Evolutionary conservation across 2,113 vertebrate genomes (phyloP).

Genomic region (Macrotis lagotis): DNA sequence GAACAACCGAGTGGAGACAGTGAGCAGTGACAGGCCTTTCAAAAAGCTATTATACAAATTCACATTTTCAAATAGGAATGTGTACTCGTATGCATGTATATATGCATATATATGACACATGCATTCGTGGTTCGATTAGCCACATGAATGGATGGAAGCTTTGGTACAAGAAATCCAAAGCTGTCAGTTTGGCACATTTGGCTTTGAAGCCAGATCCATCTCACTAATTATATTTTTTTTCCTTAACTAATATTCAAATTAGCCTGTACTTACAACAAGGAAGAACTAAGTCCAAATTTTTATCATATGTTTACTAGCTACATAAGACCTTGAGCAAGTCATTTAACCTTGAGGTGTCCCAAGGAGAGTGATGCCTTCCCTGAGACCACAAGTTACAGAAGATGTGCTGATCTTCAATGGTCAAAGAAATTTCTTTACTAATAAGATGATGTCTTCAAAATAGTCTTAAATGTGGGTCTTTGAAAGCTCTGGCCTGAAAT

Average conservation of each 20-base stretch:
- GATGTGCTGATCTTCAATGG: neutral
- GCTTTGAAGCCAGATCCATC: constrained; percentile 3
- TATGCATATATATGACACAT: constrained; percentile 30
- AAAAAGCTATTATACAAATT: constrained; percentile 75
- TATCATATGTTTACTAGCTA: neutral
- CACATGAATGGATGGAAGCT: neutral
- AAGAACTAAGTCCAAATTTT: neutral
- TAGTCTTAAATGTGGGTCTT: neutral
- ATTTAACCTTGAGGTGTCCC: neutral
- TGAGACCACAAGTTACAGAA: neutral
- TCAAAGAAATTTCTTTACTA: neutral
- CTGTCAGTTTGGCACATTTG: neutral
- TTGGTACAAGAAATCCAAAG: neutral
- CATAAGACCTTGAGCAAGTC: neutral
- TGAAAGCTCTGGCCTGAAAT: neutral
- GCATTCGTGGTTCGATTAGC: neutral
- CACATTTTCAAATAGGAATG: constrained; percentile 66
- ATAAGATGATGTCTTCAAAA: neutral
- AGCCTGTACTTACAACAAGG: neutral
- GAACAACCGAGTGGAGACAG: constrained; percentile 75
- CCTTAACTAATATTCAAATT: neutral
- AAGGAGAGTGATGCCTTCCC: neutral
- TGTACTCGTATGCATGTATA: constrained; percentile 26
- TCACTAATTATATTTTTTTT: neutral
- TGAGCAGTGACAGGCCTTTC: constrained; percentile 80